A percentile compares a stretch with the other conserved stretches of the same genome.
These are phyloP conservation scores for Macrostomum lignano DNA, from an alignment of 1,140 invertebrate species.

Conservation along the genomic window DNA sequence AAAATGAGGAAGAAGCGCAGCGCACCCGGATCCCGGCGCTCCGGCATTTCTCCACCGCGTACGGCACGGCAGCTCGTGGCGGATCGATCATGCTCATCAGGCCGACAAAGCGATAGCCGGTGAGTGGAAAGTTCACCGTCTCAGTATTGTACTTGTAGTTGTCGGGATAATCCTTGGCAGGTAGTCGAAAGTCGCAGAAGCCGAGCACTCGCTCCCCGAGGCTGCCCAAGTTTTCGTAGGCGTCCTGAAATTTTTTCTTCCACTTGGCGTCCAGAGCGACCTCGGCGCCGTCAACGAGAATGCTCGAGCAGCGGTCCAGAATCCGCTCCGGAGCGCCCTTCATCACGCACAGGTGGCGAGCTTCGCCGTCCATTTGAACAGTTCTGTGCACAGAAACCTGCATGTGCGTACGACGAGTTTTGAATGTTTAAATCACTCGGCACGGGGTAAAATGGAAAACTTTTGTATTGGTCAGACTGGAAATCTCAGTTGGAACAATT, in stretches of 20 bases:
- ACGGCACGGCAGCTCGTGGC: constrained; percentile 40
- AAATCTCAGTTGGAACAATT: too few relatives aligned
- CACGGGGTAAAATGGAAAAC: too few relatives aligned
- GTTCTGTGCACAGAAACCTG: constrained; percentile 81
- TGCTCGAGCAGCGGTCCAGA: constrained; percentile 68
- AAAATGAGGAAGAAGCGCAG: too few relatives aligned
- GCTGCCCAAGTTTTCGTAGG: constrained; percentile 84
- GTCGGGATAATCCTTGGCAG: too few relatives aligned
- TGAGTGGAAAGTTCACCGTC: too few relatives aligned
- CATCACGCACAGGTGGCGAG: constrained; percentile 85
- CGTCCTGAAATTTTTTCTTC: constrained; percentile 89
- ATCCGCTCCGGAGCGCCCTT: constrained; percentile 98
- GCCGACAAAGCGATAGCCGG: too few relatives aligned
- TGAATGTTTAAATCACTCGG: too few relatives aligned
- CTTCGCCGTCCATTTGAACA: constrained; percentile 58
- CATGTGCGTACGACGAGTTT: too few relatives aligned
- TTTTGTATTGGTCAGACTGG: too few relatives aligned
- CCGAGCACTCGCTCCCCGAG: constrained; percentile 84
- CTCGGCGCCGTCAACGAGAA: constrained; percentile 80
- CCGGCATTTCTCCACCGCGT: constrained; percentile 40
- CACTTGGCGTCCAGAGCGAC: constrained; percentile 75
- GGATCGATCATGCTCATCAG: too few relatives aligned
- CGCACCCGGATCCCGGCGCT: constrained; percentile 47
- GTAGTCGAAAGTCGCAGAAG: constrained; percentile 1
- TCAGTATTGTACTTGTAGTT: too few relatives aligned